These are phyloP conservation scores for Oligia fasciuncula DNA, from an alignment of 2,888 invertebrate genomes.

Conservation along the genomic window DNA sequence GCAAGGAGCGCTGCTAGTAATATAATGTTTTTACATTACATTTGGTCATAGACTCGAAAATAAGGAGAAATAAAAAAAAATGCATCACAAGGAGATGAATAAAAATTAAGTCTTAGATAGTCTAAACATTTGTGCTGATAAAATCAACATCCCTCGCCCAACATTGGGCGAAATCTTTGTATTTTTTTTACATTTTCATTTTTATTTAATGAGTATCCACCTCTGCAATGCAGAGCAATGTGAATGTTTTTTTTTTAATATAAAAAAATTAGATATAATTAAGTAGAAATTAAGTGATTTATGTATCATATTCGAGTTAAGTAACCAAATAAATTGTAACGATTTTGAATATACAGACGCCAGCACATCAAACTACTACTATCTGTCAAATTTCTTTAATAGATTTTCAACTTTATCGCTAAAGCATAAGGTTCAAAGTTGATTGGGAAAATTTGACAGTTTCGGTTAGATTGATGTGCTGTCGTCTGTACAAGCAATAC, in stretches of 20 bases:
- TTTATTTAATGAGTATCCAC: conserved; percentile 25
- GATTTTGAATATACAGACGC: neutral
- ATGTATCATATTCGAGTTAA: conserved; percentile 51
- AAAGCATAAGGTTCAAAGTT: too few relatives aligned
- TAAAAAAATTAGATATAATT: conserved; percentile 35
- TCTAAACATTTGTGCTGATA: conserved; percentile 36
- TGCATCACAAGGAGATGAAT: too few relatives aligned
- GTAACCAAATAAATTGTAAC: conserved; percentile 41
- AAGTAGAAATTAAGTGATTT: conserved; percentile 63
- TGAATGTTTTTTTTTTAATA: conserved; percentile 17
- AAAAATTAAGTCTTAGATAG: too few relatives aligned
- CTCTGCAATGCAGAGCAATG: conserved; percentile 12
- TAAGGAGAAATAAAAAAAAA: neutral
- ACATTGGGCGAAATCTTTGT: conserved; percentile 8
- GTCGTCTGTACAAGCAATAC: neutral
- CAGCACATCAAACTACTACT: too few relatives aligned
- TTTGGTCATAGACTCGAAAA: neutral
- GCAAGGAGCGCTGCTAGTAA: neutral
- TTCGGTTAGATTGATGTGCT: too few relatives aligned
- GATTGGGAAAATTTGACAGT: too few relatives aligned
- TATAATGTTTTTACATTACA: neutral
- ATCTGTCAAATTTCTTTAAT: too few relatives aligned
- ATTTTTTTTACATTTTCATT: conserved; percentile 41
- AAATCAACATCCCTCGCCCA: conserved; percentile 28
- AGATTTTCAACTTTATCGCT: too few relatives aligned